phyloP scores from a whole-genome alignment of 2,797 vertebrate species.

The Sylvia borin region DNA sequence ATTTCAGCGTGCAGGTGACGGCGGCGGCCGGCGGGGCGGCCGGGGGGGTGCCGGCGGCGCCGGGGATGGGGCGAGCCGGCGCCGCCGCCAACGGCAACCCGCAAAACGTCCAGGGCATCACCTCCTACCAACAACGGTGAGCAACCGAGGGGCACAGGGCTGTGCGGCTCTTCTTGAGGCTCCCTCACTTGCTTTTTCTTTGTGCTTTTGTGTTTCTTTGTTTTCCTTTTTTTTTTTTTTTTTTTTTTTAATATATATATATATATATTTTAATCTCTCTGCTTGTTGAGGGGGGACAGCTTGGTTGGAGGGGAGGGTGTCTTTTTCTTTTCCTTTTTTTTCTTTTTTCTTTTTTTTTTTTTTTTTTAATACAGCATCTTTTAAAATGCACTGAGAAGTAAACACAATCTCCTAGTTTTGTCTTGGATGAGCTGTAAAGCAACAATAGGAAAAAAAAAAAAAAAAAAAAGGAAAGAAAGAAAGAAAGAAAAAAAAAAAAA shows the following conservation, averaged over 20 bases:
- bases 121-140: conserved; percentile 96
- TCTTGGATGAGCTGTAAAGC: conserved; percentile 42
- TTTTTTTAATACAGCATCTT: not conserved
- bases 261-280: not conserved
- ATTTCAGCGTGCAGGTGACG: conserved; percentile 98
- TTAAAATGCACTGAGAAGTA: conserved; percentile 67
- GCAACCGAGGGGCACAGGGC: conserved; percentile 63
- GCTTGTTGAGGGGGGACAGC: not conserved
- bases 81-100: conserved; percentile 89
- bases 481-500: not conserved
- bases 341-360: no score
- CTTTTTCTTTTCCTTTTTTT: not conserved
- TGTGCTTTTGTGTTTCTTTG: conserved; percentile 53
- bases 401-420: conserved; percentile 42
- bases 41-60: conserved; percentile 79
- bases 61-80: conserved; percentile 85
- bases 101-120: conserved; percentile 92
- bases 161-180: conserved; percentile 46
- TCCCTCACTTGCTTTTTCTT: conserved; percentile 68
- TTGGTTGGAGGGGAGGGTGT: not conserved
- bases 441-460: not conserved
- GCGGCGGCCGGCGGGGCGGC: conserved; percentile 75
- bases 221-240: not conserved
- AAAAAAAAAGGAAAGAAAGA: not conserved
- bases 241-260: no score